Evolutionary conservation across 2,888 invertebrate species (phyloP).

Genomic region (Hermodice carunculata): DNA sequence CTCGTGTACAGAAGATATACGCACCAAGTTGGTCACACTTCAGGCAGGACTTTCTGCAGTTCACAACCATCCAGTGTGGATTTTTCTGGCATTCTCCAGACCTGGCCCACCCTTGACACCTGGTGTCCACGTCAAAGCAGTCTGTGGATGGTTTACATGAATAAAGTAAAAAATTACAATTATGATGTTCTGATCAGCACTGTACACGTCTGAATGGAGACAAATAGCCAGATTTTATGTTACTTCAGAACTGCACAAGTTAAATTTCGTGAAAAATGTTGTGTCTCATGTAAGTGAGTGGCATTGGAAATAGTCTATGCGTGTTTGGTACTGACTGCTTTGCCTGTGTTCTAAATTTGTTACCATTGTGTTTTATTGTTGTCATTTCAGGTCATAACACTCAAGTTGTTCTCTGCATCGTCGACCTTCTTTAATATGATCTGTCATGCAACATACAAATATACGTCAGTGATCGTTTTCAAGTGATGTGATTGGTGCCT

Average conservation of each 20-base stretch:
- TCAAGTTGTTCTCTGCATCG: too few relatives aligned
- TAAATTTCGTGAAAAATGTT: too few relatives aligned
- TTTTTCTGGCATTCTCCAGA: slow-evolving; percentile 2
- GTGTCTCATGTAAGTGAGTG: too few relatives aligned
- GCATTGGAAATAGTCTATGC: too few relatives aligned
- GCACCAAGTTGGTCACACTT: too few relatives aligned
- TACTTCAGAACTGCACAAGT: too few relatives aligned
- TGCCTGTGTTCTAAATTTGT: too few relatives aligned
- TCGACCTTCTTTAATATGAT: background rate
- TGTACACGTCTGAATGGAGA: background rate
- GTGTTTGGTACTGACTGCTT: too few relatives aligned
- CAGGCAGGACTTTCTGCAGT: background rate
- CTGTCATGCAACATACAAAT: background rate
- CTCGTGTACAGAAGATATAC: too few relatives aligned
- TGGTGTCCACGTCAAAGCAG: background rate
- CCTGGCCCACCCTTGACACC: background rate
- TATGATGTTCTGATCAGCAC: background rate
- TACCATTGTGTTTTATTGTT: too few relatives aligned
- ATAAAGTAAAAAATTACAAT: background rate
- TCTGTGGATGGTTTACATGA: background rate
- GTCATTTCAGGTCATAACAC: too few relatives aligned
- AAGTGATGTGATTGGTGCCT: background rate
- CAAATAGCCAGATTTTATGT: too few relatives aligned
- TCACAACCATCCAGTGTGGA: slow-evolving; percentile 2
- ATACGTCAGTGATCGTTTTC: background rate